Percentiles rank a stretch among this genome's conserved stretches.
Conservation (phyloP, 2,888 invertebrate species). For the Toxonevra muliebris region DNA sequence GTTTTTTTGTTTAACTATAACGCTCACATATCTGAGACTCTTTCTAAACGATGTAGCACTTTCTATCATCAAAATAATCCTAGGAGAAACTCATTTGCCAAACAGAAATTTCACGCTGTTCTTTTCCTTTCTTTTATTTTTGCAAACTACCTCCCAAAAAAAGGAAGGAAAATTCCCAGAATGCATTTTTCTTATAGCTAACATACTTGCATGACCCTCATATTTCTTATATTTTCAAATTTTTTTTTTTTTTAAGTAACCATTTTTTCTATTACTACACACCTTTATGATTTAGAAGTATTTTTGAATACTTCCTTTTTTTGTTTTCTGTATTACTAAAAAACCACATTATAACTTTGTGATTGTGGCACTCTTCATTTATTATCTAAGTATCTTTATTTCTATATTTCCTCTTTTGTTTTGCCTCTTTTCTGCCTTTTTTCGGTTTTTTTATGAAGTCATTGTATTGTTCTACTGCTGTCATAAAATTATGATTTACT, state of each 20-base stretch:
- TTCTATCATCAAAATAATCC: not conserved
- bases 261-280: not conserved
- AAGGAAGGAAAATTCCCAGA: no score
- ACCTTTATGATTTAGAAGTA: not conserved
- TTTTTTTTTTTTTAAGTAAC: not conserved
- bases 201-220: slow-evolving; percentile 8
- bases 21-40: no score
- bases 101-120: not conserved
- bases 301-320: not conserved
- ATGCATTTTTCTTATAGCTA: not conserved
- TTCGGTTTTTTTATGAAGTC: not conserved
- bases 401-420: not conserved
- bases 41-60: no score
- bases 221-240: slow-evolving; percentile 3
- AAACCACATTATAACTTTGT: not conserved
- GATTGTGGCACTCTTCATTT: slow-evolving; percentile 3
- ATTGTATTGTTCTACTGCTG: slow-evolving; percentile 4
- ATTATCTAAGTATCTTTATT: not conserved
- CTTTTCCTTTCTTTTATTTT: no score
- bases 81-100: slow-evolving; percentile 1
- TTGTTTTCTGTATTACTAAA: no score
- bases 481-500: slow-evolving; percentile 43
- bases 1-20: no score
- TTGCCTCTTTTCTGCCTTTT: not conserved
- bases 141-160: no score